Evolutionary conservation across 1,140 invertebrate species (phyloP).

Genomic region (Maconellicoccus hirsutus): DNA sequence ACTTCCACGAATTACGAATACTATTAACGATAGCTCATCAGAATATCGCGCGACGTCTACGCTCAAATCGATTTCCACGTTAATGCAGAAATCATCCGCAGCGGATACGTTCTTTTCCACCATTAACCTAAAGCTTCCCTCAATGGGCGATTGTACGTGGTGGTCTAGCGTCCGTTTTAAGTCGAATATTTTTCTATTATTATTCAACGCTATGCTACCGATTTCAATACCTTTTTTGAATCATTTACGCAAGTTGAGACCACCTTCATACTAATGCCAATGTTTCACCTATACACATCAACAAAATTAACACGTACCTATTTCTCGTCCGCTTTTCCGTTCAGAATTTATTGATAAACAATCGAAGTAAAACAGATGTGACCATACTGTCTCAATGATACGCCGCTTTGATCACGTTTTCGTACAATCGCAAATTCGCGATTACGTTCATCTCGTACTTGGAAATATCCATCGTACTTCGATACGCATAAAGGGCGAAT

Average conservation of each 20-base stretch:
- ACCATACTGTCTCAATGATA: background rate
- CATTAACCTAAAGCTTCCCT: too few species aligned
- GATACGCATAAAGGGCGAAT: too few species aligned
- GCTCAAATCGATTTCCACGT: background rate
- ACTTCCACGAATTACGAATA: background rate
- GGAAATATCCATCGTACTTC: too few species aligned
- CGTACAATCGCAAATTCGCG: background rate
- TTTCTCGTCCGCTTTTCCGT: background rate
- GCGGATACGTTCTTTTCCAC: too few species aligned
- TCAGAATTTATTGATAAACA: background rate
- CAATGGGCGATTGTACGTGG: too few species aligned
- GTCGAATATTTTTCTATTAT: background rate
- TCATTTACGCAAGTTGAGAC: background rate
- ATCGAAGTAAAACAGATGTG: background rate
- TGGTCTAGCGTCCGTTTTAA: too few species aligned
- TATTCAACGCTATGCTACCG: background rate
- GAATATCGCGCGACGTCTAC: background rate
- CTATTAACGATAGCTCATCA: background rate
- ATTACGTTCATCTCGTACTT: too few species aligned
- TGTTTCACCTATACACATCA: background rate
- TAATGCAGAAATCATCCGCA: background rate
- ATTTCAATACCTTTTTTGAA: slow-evolving; percentile 1
- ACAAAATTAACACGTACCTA: slow-evolving; percentile 1
- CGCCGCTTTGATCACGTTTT: background rate
- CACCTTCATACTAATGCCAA: background rate